Evolutionary conservation across 1,140 invertebrate genomes (phyloP).

Genomic region (Cydia amplana): DNA sequence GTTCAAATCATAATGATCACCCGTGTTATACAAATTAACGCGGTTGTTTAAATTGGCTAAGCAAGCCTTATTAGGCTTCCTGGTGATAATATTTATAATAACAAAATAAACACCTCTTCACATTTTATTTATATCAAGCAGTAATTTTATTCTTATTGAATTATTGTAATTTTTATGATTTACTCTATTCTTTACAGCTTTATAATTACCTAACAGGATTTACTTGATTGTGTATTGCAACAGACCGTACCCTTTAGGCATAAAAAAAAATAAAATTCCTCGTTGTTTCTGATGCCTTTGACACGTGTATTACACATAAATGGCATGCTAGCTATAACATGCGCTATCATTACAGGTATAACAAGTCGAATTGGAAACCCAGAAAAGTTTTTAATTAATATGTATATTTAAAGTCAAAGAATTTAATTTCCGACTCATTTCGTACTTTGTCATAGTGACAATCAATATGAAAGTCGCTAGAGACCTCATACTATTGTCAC

Average conservation of each 20-base stretch:
- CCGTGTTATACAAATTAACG: slow-evolving; percentile 60
- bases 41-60: slow-evolving; percentile 44
- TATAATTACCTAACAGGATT: background rate
- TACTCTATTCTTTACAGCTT: background rate
- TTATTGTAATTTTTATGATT: background rate
- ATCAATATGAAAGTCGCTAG: too few relatives aligned
- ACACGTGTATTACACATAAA: too few relatives aligned
- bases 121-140: background rate
- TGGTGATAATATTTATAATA: slow-evolving; percentile 44
- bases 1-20: slow-evolving; percentile 50
- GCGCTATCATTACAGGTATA: too few relatives aligned
- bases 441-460: too few relatives aligned
- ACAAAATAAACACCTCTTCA: background rate
- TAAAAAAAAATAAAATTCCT: too few relatives aligned
- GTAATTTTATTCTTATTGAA: background rate
- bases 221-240: background rate
- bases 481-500: too few relatives aligned
- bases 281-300: too few relatives aligned
- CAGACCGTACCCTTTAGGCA: too few relatives aligned
- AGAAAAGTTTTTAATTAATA: too few relatives aligned
- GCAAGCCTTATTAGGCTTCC: slow-evolving; percentile 42
- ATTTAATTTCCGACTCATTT: too few relatives aligned
- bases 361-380: too few relatives aligned
- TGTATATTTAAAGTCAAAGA: too few relatives aligned
- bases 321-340: background rate